Evolutionary conservation across 2,113 vertebrate genomes (phyloP).

Genomic region (Dicentrarchus labrax): DNA sequence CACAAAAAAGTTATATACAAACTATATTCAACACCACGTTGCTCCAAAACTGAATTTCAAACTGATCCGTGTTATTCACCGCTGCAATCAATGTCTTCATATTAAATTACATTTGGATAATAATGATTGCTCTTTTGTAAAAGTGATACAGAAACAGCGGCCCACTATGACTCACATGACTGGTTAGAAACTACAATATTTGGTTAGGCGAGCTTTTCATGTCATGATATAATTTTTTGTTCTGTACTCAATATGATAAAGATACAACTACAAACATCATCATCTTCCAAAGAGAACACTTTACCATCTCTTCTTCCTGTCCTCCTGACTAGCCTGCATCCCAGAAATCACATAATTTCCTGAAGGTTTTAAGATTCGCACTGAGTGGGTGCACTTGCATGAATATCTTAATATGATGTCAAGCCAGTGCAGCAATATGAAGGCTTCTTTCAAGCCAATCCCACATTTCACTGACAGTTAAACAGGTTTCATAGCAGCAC

Average conservation of each 20-base stretch:
- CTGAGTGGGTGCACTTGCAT: neutral
- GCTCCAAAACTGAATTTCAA: neutral
- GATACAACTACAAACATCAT: neutral
- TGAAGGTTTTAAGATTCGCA: neutral
- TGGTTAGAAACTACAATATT: neutral
- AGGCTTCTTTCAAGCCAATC: constrained; percentile 6
- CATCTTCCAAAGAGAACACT: neutral
- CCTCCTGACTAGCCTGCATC: neutral
- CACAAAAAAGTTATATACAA: neutral
- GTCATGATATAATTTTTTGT: neutral
- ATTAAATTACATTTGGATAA: neutral
- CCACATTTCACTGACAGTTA: neutral
- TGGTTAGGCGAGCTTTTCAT: neutral
- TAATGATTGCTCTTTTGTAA: neutral
- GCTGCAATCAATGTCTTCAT: neutral
- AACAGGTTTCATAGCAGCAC: constrained; percentile 56
- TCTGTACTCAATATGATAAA: neutral
- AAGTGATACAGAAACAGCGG: neutral
- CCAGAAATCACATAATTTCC: constrained; percentile 1
- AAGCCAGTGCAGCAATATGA: neutral
- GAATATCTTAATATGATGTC: neutral
- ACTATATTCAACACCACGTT: neutral
- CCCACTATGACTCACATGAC: neutral
- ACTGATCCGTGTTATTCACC: neutral
- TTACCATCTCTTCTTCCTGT: neutral